phyloP scores from a whole-genome alignment of 2,113 vertebrate genomes.

The Dromiciops gliroides region DNA sequence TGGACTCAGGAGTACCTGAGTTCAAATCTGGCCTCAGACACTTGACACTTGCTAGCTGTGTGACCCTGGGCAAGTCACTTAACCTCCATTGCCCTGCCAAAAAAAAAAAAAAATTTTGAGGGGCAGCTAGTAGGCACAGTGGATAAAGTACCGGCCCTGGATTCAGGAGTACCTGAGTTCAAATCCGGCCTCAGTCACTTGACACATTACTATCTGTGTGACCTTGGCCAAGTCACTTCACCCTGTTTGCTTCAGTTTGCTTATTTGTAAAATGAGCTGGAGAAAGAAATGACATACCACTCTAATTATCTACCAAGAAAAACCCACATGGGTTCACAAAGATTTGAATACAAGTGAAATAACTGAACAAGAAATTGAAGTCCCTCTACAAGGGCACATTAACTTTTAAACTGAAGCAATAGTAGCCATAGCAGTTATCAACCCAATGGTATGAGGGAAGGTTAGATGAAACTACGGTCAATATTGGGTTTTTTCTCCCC shows the following conservation, averaged over 20 bases:
- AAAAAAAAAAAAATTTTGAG: no score
- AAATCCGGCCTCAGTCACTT: not conserved
- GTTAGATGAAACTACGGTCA: not conserved
- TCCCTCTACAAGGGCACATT: not conserved
- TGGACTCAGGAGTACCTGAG: not conserved
- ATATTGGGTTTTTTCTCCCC: not conserved
- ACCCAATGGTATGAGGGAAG: not conserved
- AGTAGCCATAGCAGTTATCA: not conserved
- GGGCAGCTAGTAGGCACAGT: no score
- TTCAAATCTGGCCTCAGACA: not conserved
- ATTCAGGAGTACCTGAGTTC: not conserved
- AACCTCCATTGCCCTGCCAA: no score
- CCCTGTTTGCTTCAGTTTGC: not conserved
- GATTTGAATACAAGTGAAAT: not conserved
- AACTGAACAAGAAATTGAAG: not conserved
- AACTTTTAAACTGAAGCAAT: not conserved
- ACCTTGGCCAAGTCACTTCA: not conserved
- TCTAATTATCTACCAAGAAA: not conserved
- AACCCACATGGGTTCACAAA: not conserved
- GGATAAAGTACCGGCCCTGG: not conserved
- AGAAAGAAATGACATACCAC: not conserved
- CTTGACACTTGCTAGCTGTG: not conserved
- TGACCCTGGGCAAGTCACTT: not conserved
- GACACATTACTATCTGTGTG: not conserved
- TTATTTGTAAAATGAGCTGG: not conserved